These are phyloP conservation scores for Hypotaenidia okinawae DNA, from an alignment of 2,797 vertebrate species.

Conservation along the genomic window DNA sequence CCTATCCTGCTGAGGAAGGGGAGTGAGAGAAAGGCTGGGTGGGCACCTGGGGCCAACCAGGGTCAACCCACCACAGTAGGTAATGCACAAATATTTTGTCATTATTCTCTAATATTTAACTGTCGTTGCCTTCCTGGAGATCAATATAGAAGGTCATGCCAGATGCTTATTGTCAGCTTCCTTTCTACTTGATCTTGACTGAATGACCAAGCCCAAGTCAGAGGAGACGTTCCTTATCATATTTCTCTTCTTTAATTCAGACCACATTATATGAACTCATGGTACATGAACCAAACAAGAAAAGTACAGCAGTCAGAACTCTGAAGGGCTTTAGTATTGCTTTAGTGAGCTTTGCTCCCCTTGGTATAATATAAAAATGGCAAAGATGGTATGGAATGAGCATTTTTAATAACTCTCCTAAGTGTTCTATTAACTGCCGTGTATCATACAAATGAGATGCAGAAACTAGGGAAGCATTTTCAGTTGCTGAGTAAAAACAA, in stretches of 20 bases:
- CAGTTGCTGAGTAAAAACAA: slow-evolving; percentile 68
- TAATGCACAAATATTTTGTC: background rate
- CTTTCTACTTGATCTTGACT: background rate
- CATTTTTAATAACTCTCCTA: slow-evolving; percentile 74
- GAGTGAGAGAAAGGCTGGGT: background rate
- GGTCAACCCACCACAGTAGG: background rate
- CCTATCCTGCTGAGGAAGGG: background rate
- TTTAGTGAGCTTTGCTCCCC: slow-evolving; percentile 57
- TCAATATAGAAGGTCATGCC: background rate
- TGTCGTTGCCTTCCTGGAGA: background rate
- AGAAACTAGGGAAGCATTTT: slow-evolving; percentile 63
- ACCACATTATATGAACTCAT: background rate
- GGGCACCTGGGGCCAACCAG: background rate
- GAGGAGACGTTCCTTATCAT: background rate
- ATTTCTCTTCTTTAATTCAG: slow-evolving; percentile 27
- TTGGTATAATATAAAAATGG: slow-evolving; percentile 69
- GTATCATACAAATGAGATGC: slow-evolving; percentile 65
- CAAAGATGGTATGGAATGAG: slow-evolving; percentile 68
- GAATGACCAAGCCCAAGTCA: background rate
- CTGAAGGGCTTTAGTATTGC: slow-evolving; percentile 64
- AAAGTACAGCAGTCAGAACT: slow-evolving; percentile 54
- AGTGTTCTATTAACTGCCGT: slow-evolving; percentile 69
- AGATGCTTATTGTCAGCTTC: background rate
- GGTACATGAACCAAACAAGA: slow-evolving; percentile 12
- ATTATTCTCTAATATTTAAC: background rate